phyloP scores from a whole-genome alignment of 2,797 vertebrate genomes.

The Micromesistius poutassou region DNA sequence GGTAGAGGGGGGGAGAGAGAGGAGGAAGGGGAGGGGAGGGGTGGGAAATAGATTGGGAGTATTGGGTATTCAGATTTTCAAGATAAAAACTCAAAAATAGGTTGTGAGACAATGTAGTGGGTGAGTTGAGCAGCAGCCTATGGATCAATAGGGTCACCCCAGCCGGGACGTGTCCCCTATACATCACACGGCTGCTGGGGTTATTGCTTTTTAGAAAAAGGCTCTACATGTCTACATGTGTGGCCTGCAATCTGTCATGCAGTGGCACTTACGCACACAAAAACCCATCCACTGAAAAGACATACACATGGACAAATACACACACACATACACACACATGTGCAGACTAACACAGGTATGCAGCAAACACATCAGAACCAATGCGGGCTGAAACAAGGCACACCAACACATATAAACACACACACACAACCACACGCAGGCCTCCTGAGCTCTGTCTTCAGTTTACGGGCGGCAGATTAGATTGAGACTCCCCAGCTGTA shows the following conservation, averaged over 20 bases:
- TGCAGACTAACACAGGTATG: constrained; percentile 3
- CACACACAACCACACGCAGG: background rate
- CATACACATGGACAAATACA: constrained; percentile 12
- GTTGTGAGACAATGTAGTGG: no score
- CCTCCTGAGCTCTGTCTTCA: constrained; percentile 32
- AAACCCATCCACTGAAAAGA: constrained; percentile 43
- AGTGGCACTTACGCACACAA: constrained; percentile 39
- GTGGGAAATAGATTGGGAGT: background rate
- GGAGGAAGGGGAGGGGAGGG: background rate
- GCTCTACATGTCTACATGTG: constrained; percentile 41
- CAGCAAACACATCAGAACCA: background rate
- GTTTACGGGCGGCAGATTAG: constrained; percentile 60
- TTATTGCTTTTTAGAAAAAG: constrained; percentile 58
- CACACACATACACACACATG: background rate
- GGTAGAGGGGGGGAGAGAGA: no score
- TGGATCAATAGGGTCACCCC: background rate
- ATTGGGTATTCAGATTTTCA: background rate
- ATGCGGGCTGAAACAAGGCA: background rate
- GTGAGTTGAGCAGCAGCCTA: background rate
- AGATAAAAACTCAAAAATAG: no score
- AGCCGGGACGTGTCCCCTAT: background rate
- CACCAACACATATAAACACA: background rate
- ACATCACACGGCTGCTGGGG: constrained; percentile 12
- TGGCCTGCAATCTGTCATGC: constrained; percentile 52
- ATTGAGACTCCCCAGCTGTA: constrained; percentile 51